Conservation (phyloP, 2,888 invertebrate species). For the Eupelmus urozonus region DNA sequence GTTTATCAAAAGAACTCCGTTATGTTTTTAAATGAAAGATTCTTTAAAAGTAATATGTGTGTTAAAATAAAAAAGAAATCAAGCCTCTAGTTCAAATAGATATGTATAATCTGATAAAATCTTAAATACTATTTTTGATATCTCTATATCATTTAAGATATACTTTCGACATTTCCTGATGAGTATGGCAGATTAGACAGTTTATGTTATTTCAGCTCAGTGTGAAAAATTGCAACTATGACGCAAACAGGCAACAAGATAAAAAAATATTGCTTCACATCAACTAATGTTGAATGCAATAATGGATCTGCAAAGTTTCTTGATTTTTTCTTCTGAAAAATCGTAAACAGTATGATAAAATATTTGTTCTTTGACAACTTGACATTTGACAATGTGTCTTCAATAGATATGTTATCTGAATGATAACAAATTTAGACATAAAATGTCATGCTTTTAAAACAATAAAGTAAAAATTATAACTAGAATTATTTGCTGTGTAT, state of each 20-base stretch:
- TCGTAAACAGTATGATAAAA: constrained; percentile 39
- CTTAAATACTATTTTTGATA: neutral
- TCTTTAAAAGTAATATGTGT: neutral
- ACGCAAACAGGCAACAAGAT: constrained; percentile 41
- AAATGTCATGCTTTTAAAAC: constrained; percentile 21
- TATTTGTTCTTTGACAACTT: constrained; percentile 42
- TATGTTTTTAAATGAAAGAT: neutral
- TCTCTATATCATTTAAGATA: constrained; percentile 9
- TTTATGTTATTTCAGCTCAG: constrained; percentile 31
- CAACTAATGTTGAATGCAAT: constrained; percentile 40
- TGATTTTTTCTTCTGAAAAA: constrained; percentile 22
- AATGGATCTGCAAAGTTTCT: constrained; percentile 25
- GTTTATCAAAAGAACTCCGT: neutral
- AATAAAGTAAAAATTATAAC: constrained; percentile 24
- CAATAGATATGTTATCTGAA: constrained; percentile 34
- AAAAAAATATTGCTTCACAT: constrained; percentile 42
- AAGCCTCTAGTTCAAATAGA: neutral
- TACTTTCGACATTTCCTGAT: constrained; percentile 28
- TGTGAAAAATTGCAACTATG: constrained; percentile 49
- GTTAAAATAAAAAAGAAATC: neutral
- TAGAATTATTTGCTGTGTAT: constrained; percentile 23
- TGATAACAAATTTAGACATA: constrained; percentile 44
- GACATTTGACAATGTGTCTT: constrained; percentile 32
- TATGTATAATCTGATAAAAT: constrained; percentile 7
- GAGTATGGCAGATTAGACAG: constrained; percentile 31